Base-by-base conservation (phyloP, 2,797 vertebrate genomes). In the Dermochelys coriacea region DNA sequence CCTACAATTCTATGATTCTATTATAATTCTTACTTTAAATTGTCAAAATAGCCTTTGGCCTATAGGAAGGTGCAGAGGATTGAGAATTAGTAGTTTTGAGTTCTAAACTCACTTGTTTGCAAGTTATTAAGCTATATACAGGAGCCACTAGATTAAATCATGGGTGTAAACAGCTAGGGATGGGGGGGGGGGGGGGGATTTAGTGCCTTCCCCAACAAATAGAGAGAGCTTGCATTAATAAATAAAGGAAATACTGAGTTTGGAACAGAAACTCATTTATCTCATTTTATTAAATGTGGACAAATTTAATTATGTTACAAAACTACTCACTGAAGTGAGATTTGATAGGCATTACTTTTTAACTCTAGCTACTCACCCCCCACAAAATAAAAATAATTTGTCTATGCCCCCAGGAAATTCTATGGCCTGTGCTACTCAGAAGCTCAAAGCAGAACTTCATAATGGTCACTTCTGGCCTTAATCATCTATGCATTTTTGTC, bases 81-180 rank as follows among this genome's bases (percentile, higher is more conserved):
- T 52, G 80, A 34, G 8, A 27, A 50, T 25, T 0, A 0, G 18
- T 5, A 1, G 1, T 5, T 49, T 25, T 75, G 41, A 83, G 59
- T 16, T 61, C 31, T 34, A 61, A 57, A 1, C 0, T 0, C 6
- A 18, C n/a, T 55, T 68, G 27, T 55, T 1, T 52, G 0, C 51
- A 82, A 89, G 85, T 77, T 90, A 15, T 74, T 85, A 68, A 7
- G 77, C 29, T 68, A 85, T 79, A 54, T 49, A 64, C 29, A 91
- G 86, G 93, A 94, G 78, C 88, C 93, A 11, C 68, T 82, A 27
- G 6, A 18, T 61, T 61, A 34, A 34, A 34, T 61, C 31, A 61
- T 34, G 31, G 29, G 31, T 61, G 31, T 34, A 34, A 61, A 61
- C 15, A 34, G 7, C 29, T n/a, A 61, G 59, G 59, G 31, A 14